Base-by-base conservation (phyloP, 2,888 invertebrate genomes). In the Netelia fuscicornis region DNA sequence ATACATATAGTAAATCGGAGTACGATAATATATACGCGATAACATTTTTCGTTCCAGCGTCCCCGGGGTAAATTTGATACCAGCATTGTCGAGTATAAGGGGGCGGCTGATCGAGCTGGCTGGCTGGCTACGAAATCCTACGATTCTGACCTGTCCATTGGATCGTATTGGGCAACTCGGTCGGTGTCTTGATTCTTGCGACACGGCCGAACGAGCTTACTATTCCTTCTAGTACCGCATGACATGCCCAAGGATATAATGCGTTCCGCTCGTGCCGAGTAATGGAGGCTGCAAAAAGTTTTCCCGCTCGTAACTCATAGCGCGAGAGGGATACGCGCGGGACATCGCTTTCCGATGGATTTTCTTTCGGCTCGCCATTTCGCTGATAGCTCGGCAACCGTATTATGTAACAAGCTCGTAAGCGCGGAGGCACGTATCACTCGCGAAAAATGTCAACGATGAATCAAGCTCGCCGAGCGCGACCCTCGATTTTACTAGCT, bases 281-380 rank as follows among this genome's bases (percentile, higher is more conserved):
- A 86, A 84, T 86, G 82, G 85, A 80, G 64, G 76, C 48, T 54
- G 86, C 77, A 86, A 86, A 81, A 85, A 72, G 74, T 65, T 77
- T 84, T 79, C 62, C 54, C 17, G 67, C 71, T 74, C 76, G 86
- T 84, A 82, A 83, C 83, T 72, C 68, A 58, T 67, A 30, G 76
- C 56, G 81, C 67, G 76, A 71, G 64, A 84, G 76, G 71, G 67
- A 84, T 64, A 65, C 52, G 52, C 68, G 42, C 48, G 30, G 75
- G 56, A 75, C 42, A 68, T 83, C 76, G 37, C 67, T 74, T 25
- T 74, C 37, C 13, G 65, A 76, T 54, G 37, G 64, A 60, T 67
- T 56, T 65, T 68, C 77, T 75, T 60, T 71, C 71, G 71, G 64
- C 56, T 70, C 25, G 52, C 5, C 37, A 13, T 54, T 58, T 48